A percentile compares a stretch with the other conserved stretches of the same genome.
Evolutionary conservation across 35 echinoderm and acorn worm genomes (phyloP).

Genomic region (Heliocidaris erythrogramma): DNA sequence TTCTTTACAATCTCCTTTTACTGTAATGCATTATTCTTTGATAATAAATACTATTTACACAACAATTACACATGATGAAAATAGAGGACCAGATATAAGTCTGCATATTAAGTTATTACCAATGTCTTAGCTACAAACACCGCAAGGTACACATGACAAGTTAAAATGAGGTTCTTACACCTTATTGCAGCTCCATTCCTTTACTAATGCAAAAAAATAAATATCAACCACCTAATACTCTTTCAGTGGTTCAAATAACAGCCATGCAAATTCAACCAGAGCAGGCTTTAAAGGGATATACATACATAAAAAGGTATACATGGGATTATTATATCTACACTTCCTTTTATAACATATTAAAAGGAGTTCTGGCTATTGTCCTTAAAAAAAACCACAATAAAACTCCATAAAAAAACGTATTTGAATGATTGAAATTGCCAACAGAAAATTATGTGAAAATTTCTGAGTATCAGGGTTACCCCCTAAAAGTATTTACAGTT

Average conservation of each 20-base stretch:
- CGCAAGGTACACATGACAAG: background rate
- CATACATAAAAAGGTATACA: background rate
- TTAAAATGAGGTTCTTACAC: background rate
- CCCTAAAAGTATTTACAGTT: no score
- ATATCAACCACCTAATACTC: background rate
- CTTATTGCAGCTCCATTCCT: background rate
- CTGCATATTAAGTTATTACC: background rate
- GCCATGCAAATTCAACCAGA: background rate
- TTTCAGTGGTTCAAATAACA: background rate
- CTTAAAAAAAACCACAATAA: no score
- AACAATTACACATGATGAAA: background rate
- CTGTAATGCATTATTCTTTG: background rate
- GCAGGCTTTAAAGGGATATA: background rate
- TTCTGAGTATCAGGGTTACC: no score
- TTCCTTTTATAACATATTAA: background rate
- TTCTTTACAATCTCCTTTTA: background rate
- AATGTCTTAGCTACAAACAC: background rate
- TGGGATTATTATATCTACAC: background rate
- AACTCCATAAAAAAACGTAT: no score
- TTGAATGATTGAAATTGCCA: no score
- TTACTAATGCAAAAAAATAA: background rate
- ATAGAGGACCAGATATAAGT: background rate
- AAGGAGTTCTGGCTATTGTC: no score
- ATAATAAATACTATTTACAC: conserved; percentile 19
- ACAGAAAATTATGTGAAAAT: no score